Percentiles rank a stretch among this genome's conserved stretches.
phyloP scores from a whole-genome alignment of 37 sponge, comb jelly and placozoan genomes.

The Oopsacas minuta region DNA sequence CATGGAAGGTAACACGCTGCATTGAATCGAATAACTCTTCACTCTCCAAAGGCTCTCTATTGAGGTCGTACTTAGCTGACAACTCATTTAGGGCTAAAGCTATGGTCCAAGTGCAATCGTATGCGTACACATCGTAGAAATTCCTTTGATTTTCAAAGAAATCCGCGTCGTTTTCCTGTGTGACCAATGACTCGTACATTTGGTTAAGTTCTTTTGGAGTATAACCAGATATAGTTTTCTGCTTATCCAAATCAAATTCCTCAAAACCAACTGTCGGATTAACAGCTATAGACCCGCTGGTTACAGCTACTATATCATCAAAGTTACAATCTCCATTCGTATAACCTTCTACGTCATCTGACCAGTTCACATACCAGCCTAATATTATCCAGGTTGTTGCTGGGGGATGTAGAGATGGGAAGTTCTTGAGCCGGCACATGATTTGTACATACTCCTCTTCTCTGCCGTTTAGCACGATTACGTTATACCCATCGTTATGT shows the following conservation, averaged over 20 bases:
- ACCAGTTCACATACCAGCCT: slow-evolving; percentile 14
- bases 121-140: background rate
- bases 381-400: background rate
- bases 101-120: slow-evolving; percentile 8
- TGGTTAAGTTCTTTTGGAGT: background rate
- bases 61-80: background rate
- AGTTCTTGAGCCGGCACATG: background rate
- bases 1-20: background rate
- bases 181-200: background rate
- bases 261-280: background rate
- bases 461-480: background rate
- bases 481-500: background rate
- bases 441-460: background rate
- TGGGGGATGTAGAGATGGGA: background rate
- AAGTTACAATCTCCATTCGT: background rate
- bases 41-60: background rate
- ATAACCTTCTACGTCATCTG: background rate
- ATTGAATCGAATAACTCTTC: background rate
- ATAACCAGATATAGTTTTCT: background rate
- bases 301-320: background rate
- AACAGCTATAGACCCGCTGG: background rate
- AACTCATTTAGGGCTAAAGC: background rate
- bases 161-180: background rate
- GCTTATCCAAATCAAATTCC: background rate
- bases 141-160: background rate